Base-by-base conservation (phyloP, 2,888 invertebrate species). In the Ligdia adustata region DNA sequence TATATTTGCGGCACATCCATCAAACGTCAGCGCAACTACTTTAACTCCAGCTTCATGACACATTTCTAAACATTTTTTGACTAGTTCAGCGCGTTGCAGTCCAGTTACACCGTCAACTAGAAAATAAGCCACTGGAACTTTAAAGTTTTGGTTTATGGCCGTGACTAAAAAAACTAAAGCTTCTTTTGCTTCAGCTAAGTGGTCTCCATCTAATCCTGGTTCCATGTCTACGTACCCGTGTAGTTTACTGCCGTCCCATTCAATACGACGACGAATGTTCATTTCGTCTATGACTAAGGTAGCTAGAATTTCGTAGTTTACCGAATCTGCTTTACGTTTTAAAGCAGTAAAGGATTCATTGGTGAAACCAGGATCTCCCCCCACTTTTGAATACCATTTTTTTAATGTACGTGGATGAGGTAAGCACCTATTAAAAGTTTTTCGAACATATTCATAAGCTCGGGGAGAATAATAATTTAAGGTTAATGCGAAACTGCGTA, bases 231-330 rank as follows among this genome's bases (percentile, higher is more conserved):
- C 54, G 14, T 55, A 38, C 1, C 57, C 56, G 0, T 40, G 13
- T 9, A 47, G 13, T 37, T 51, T 51, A 26, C 53, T n/a, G 1
- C 52, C 59, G 16, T 55, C 55, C 33, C 20, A 57, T 31, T 60
- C 52, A 12, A 57, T 40, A 12, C 48, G 48, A 2, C 38, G 35
- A 6, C 52, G 29, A 14, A 60, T 57, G 35, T 51, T 46, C 56
- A 62, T 62, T 51, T 62, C 56, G 16, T 62, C 58, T 1, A 57
- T 31, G 2, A 38, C 6, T 29, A 57, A 27, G 4, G 24, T 26
- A 11, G 16, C 34, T 16, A 16, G 5, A 16, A 16, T 4, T 16
- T 16, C 5, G 3, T 5, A 4, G 16, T 16, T 5, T 4, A 5
- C 3, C 3, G 16, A 16, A 3, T 16, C 5, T 4, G 5, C 16